These are phyloP conservation scores for Pristionchus pacificus DNA, from an alignment of 1,140 invertebrate genomes.

Conservation along the genomic window DNA sequence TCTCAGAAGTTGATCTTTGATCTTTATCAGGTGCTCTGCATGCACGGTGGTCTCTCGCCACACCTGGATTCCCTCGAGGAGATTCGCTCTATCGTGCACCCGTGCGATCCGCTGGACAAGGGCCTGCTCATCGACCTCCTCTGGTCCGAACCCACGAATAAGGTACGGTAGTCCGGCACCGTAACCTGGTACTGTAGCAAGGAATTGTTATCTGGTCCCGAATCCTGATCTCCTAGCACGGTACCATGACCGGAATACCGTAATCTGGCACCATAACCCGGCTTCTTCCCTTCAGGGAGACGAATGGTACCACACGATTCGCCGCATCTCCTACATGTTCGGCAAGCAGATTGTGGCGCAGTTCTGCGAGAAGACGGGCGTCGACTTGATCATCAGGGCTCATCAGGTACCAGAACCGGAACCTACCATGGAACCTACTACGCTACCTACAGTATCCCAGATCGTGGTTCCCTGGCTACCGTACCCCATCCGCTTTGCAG, in stretches of 20 bases:
- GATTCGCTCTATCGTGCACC: slow-evolving; percentile 35
- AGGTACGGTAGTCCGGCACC: background rate
- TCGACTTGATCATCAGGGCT: slow-evolving; percentile 42
- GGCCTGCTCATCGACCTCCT: slow-evolving; percentile 42
- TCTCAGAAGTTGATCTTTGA: too few species aligned
- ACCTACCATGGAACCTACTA: background rate
- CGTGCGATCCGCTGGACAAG: slow-evolving; percentile 40
- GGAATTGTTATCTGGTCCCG: background rate
- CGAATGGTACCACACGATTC: slow-evolving; percentile 40
- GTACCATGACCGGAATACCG: too few species aligned
- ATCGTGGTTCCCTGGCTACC: background rate
- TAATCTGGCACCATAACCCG: too few species aligned
- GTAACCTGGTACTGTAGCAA: background rate
- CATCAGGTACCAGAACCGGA: slow-evolving; percentile 30
- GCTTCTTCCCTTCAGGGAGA: slow-evolving; percentile 19
- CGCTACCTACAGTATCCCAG: background rate
- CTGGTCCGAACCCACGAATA: slow-evolving; percentile 44
- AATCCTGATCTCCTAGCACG: slow-evolving; percentile 5
- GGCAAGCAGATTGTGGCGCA: slow-evolving; percentile 38
- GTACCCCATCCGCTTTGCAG: background rate
- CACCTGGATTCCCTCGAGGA: slow-evolving; percentile 33
- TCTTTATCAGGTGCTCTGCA: slow-evolving; percentile 8
- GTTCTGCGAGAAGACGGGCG: slow-evolving; percentile 33
- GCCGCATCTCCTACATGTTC: slow-evolving; percentile 41
- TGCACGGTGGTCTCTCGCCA: slow-evolving; percentile 42